Conservation (phyloP, 1,140 invertebrate species). For the Popillia japonica region DNA sequence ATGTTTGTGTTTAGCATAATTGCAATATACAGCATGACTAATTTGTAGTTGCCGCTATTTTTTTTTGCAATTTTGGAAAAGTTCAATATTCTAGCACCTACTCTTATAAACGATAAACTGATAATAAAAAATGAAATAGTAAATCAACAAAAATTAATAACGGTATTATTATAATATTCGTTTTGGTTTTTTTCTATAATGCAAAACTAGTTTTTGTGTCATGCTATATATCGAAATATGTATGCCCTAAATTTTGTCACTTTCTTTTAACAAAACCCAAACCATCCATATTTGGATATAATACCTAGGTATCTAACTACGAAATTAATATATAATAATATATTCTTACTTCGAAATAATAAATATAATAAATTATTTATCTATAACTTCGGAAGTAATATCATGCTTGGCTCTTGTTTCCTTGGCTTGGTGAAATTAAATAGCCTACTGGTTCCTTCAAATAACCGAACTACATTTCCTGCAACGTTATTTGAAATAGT, state of each 20-base stretch:
- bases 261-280: not conserved
- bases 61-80: too few species aligned
- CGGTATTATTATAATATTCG: too few species aligned
- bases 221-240: not conserved
- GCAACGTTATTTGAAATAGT: not conserved
- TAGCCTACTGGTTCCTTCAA: not conserved
- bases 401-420: slow-evolving; percentile 17
- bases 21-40: too few species aligned
- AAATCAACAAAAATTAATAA: too few species aligned
- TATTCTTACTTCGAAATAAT: not conserved
- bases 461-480: not conserved
- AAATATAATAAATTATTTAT: slow-evolving; percentile 16
- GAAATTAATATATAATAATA: not conserved
- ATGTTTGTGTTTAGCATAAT: too few species aligned
- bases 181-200: too few species aligned
- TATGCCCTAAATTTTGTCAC: not conserved
- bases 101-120: too few species aligned
- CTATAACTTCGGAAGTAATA: not conserved
- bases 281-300: not conserved
- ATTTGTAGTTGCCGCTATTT: too few species aligned
- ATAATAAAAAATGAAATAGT: too few species aligned
- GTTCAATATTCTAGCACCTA: too few species aligned
- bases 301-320: not conserved
- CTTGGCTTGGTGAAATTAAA: slow-evolving; percentile 2
- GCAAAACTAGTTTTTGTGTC: too few species aligned